Evolutionary conservation across 2,888 invertebrate genomes (phyloP), one percentile per base, ranked within the genome.

Genomic region (Blastobasis adustella): DNA sequence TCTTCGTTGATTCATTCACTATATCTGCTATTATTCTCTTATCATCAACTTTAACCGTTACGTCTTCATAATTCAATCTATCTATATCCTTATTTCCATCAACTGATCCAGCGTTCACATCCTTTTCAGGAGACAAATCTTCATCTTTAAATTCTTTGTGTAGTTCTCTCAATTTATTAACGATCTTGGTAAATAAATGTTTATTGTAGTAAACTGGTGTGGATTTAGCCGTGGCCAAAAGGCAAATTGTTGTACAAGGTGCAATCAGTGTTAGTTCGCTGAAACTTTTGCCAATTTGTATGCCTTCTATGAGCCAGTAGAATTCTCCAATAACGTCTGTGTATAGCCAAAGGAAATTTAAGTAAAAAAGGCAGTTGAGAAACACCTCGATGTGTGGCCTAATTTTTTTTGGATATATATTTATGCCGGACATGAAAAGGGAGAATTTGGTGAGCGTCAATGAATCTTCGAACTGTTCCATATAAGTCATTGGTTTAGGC

Each of bases 241-340:
- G 23, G 38, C 72, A 70, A 3, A 81, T 65, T 1, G 74, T 72
- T 1, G 70, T 63, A 40, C 79, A 80, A 0, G 83, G 84, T 0
- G 71, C 67, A 3, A 71, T 63, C 7, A 76, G 52, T 0, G 72
- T 75, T 0, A 82, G 47, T 55, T 82, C 76, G 1, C 73, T 59
- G 49, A 83, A 72, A 8, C 66, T 65, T 39, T 66, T 71, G 0
- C 70, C 72, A 2, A 50, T 56, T 45, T 56, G 53, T 10, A 79
- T 61, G 1, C 75, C 79, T 6, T 78, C 73, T 0, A 70, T 48
- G 0, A 81, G 37, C 74, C 75, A 77, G 5, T 59, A 63, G 0
- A 75, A 59, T 65, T 83, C 83, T 0, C 70, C 79, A 6, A 73
- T 51, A 5, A 77, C 63, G 49, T 77, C 78, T 0, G 65, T 58